These are phyloP conservation scores for Drosophila kohkoa DNA, from an alignment of 1,140 invertebrate species.

Conservation along the genomic window DNA sequence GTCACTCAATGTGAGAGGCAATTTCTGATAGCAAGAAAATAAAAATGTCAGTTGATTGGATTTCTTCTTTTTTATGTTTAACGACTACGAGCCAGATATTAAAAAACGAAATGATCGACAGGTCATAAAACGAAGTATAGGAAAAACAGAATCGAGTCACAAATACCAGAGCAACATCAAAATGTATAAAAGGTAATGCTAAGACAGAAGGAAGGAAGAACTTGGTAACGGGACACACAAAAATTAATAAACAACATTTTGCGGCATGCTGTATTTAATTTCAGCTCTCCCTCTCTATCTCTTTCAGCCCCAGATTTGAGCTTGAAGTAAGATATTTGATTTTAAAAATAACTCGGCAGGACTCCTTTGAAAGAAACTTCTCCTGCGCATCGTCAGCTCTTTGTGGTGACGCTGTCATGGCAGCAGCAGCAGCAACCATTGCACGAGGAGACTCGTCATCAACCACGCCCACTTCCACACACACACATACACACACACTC, in stretches of 20 bases:
- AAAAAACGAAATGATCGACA: slow-evolving; percentile 24
- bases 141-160: slow-evolving; percentile 3
- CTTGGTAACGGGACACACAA: slow-evolving; percentile 1
- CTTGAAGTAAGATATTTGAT: slow-evolving; percentile 58
- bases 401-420: slow-evolving; percentile 59
- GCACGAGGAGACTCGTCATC: slow-evolving; percentile 13
- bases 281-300: slow-evolving; percentile 11
- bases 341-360: slow-evolving; percentile 62
- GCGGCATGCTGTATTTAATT: slow-evolving; percentile 55
- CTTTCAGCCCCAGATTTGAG: slow-evolving; percentile 1
- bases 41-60: slow-evolving; percentile 55
- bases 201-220: background rate
- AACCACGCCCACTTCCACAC: slow-evolving; percentile 11
- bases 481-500: background rate
- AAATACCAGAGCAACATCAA: slow-evolving; percentile 20
- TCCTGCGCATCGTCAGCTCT: slow-evolving; percentile 19
- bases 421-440: slow-evolving; percentile 26
- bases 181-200: background rate
- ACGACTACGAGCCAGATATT: slow-evolving; percentile 24
- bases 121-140: slow-evolving; percentile 16
- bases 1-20: slow-evolving; percentile 50
- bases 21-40: slow-evolving; percentile 28
- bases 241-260: slow-evolving; percentile 65
- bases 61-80: slow-evolving; percentile 19
- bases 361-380: slow-evolving; percentile 73